A percentile compares a stretch with the other conserved stretches of the same genome.
phyloP scores from a whole-genome alignment of 2,797 vertebrate species.

The Girardinus metallicus region DNA sequence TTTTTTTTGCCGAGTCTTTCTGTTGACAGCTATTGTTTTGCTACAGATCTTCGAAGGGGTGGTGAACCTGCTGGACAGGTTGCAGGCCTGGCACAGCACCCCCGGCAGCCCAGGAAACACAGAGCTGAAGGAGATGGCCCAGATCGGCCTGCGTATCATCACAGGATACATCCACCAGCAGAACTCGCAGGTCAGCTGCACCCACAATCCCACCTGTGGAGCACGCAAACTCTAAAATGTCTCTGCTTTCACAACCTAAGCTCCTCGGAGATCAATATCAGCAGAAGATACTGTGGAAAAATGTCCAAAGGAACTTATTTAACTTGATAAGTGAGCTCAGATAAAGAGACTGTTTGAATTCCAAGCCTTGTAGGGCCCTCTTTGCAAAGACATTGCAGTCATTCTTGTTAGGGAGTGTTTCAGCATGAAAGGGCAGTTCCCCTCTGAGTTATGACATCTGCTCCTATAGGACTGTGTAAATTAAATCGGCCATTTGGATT shows the following conservation, averaged over 20 bases:
- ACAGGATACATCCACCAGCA: slow-evolving; percentile 91
- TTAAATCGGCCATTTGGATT: slow-evolving; percentile 23
- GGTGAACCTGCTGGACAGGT: slow-evolving; percentile 92
- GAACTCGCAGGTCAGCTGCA: slow-evolving; percentile 84
- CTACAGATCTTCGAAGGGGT: slow-evolving; percentile 94
- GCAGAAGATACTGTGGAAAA: slow-evolving; percentile 26
- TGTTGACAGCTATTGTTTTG: slow-evolving; percentile 48
- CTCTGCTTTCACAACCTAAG: slow-evolving; percentile 22
- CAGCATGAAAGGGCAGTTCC: slow-evolving; percentile 63
- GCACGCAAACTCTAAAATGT: not conserved
- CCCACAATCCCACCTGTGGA: not conserved
- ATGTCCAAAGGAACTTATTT: slow-evolving; percentile 18
- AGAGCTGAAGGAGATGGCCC: slow-evolving; percentile 93
- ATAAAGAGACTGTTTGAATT: slow-evolving; percentile 61
- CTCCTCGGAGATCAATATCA: slow-evolving; percentile 11
- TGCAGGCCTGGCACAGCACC: slow-evolving; percentile 91
- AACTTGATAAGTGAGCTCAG: slow-evolving; percentile 41
- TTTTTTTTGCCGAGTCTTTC: slow-evolving; percentile 1
- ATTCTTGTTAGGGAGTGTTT: slow-evolving; percentile 72
- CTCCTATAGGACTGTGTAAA: slow-evolving; percentile 44
- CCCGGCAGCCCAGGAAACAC: slow-evolving; percentile 78
- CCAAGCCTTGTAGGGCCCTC: slow-evolving; percentile 68
- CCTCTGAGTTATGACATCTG: slow-evolving; percentile 53
- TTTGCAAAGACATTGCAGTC: slow-evolving; percentile 64
- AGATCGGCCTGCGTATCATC: slow-evolving; percentile 92